Base-by-base conservation (phyloP, 53 echinoderm and acorn worm species). In the Patiria pectinifera region DNA sequence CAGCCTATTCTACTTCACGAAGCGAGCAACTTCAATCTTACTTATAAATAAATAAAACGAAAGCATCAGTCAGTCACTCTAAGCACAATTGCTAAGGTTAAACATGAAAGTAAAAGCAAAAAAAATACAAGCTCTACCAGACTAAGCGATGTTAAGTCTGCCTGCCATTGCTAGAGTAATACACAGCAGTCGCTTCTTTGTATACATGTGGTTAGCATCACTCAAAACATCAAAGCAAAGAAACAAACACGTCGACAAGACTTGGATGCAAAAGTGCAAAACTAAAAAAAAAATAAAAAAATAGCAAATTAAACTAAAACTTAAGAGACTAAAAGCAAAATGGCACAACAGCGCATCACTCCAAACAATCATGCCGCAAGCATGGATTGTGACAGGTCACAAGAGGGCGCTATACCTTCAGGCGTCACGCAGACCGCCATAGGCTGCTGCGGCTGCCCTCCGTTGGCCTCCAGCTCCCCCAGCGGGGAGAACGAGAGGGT, bases 371-470 rank as follows among this genome's bases (percentile, higher is more conserved):
- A 24, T 74, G 12, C 46, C 19, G 9, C 12, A 83, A 23, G 83
- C 84, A 84, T 35, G 84, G 35, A n/a, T 3, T 23, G 48, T 21
- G 21, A 46, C 12, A 35, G 11, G 63, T 78, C 88, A 88, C 62
- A 62, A 88, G 62, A 78, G 78, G 88, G 63, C 61, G 80, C 23
- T 63, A 35, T 90, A 90, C 90, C 90, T 90, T 90, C 90, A n/a
- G 90, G 81, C 11, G 90, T 80, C 90, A 90, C 11, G 77, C 81
- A 90, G 66, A 90, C 90, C 47, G 90, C 81, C 90, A 90, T 81
- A 11, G 90, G 81, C 81, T 80, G 80, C 21, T 48, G 87, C 49
- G 80, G 89, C 89, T 90, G 82, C 2, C 79, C 90, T 21, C 81
- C 80, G n/a, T 90, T 90, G 69, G 90, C n/a, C n/a, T 80, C 80